These are phyloP conservation scores for Protobothrops mucrosquamatus DNA, from an alignment of 2,113 vertebrate genomes.

Conservation along the genomic window DNA sequence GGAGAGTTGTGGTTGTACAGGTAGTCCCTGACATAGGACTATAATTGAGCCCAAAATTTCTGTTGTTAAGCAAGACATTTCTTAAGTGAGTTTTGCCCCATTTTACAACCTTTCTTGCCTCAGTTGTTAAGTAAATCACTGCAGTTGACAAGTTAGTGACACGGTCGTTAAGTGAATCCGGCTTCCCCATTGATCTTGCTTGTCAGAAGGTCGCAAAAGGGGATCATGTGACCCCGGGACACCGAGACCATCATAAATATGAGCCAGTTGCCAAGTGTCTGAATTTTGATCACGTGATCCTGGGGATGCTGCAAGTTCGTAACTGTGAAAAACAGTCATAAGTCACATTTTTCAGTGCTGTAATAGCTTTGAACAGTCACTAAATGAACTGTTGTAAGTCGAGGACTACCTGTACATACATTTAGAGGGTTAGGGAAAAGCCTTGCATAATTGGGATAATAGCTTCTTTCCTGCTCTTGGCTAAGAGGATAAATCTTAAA, in stretches of 20 bases:
- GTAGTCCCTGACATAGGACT: not conserved
- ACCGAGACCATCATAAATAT: not conserved
- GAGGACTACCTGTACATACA: not conserved
- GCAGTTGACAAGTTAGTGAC: not conserved
- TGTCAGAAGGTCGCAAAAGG: not conserved
- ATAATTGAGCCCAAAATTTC: not conserved
- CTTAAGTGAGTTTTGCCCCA: not conserved
- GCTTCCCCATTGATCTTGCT: not conserved
- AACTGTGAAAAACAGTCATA: not conserved
- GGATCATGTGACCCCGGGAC: not conserved
- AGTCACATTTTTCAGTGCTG: not conserved
- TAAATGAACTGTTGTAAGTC: not conserved
- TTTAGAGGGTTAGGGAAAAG: not conserved
- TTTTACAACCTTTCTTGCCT: not conserved
- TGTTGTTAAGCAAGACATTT: not conserved
- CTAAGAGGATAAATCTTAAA: constrained; percentile 57
- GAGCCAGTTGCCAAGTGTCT: not conserved
- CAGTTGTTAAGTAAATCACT: not conserved
- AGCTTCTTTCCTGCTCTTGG: constrained; percentile 34
- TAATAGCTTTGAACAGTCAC: not conserved
- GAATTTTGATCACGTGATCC: not conserved
- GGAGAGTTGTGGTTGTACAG: not conserved
- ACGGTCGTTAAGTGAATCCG: not conserved
- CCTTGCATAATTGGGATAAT: not conserved
- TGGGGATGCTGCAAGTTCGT: not conserved